Conservation (phyloP, 2,888 invertebrate genomes). For the Drosophila nigritarsus region DNA sequence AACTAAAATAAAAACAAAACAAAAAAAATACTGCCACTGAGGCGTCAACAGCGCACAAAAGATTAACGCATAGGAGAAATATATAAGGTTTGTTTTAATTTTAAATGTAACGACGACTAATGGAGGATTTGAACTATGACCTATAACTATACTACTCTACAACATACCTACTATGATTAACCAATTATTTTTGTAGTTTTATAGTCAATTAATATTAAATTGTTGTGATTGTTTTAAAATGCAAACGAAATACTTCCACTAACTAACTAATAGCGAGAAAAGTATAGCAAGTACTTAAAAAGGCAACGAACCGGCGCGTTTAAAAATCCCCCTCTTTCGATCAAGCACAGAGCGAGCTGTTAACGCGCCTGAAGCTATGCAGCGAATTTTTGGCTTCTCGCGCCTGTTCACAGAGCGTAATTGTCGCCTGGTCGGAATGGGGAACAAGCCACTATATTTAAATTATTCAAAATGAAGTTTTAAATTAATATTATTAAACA, state of each 20-base stretch:
- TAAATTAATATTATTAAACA: constrained; percentile 76
- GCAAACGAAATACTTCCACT: constrained; percentile 80
- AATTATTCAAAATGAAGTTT: constrained; percentile 72
- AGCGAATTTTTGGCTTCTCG: constrained; percentile 66
- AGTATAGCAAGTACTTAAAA: constrained; percentile 62
- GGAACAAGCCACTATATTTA: constrained; percentile 54
- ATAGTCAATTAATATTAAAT: constrained; percentile 81
- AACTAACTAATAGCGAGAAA: constrained; percentile 60
- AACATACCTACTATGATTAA: constrained; percentile 64
- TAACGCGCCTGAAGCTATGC: constrained; percentile 60
- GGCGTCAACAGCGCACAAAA: constrained; percentile 75
- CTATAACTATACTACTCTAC: constrained; percentile 49
- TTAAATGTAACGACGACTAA: constrained; percentile 82
- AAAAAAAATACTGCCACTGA: constrained; percentile 65
- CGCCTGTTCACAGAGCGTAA: constrained; percentile 47
- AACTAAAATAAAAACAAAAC: constrained; percentile 11
- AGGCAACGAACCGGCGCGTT: constrained; percentile 61
- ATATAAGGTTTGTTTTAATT: constrained; percentile 74
- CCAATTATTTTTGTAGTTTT: constrained; percentile 80
- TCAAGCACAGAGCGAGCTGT: constrained; percentile 42
- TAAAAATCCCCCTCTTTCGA: neutral
- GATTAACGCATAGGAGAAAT: constrained; percentile 63
- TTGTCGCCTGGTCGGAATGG: constrained; percentile 16
- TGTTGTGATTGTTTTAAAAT: constrained; percentile 83
- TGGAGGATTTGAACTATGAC: constrained; percentile 83